Conservation (phyloP, 2,888 invertebrate species). For the Nomada lathburiana region DNA sequence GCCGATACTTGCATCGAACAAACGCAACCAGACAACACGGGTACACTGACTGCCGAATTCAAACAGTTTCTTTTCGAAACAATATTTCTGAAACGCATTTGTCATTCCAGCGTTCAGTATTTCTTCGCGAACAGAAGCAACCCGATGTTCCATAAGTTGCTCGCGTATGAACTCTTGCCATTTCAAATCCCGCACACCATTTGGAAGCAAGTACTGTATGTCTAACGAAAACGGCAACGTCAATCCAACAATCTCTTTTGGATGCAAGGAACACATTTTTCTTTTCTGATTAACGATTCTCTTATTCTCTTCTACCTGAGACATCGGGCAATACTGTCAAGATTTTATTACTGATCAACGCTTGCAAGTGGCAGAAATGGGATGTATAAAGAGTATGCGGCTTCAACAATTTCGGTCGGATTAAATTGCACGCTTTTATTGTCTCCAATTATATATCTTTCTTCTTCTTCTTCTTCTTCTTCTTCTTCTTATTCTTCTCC, state of each 20-base stretch:
- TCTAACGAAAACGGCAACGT: neutral
- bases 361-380: no score
- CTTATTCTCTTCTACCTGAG: no score
- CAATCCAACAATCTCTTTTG: neutral
- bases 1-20: slow-evolving; percentile 45
- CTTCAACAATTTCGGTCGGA: neutral
- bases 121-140: slow-evolving; percentile 64
- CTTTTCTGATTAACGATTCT: no score
- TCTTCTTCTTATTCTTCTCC: slow-evolving; percentile 80
- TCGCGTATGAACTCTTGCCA: slow-evolving; percentile 59
- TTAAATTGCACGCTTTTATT: neutral
- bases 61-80: slow-evolving; percentile 42
- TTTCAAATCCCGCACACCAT: slow-evolving; percentile 44
- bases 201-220: slow-evolving; percentile 30
- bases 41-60: slow-evolving; percentile 56
- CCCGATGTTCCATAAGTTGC: slow-evolving; percentile 44
- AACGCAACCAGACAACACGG: slow-evolving; percentile 51
- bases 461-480: slow-evolving; percentile 81
- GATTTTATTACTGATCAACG: no score
- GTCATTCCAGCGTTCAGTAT: slow-evolving; percentile 53
- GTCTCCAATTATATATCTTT: slow-evolving; percentile 72
- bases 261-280: neutral
- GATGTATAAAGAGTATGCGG: no score
- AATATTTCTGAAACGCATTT: slow-evolving; percentile 28
- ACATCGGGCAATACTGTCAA: no score